Base-by-base conservation (phyloP, 2,797 vertebrate species). In the Falco naumanni region DNA sequence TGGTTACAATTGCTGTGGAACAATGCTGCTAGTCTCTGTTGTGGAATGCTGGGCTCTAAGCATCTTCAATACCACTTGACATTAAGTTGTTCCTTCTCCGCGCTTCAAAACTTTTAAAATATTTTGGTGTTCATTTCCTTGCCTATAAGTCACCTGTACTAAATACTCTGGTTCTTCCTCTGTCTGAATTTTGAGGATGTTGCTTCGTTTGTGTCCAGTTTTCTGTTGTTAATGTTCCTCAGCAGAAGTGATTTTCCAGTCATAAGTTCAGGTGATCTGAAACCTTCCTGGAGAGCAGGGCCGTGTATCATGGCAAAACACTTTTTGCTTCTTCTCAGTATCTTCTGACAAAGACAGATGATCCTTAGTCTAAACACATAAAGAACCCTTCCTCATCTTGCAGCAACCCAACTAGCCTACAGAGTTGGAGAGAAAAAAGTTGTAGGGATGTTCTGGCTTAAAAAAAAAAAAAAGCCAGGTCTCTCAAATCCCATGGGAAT, bases 291-390 rank as follows among this genome's bases (percentile, higher is more conserved):
- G 13, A 61, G 47, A 69, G 17, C 28, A 59, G 45, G 16, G 37
- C 37, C 5, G 4, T 8, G 15, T 43, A 41, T 0, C 28, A 0
- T 45, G 41, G 20, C 68, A 63, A 33, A 61, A 45, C 1, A 5
- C 28, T 28, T 86, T 80, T 76, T 70, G 13, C 29, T 91, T 93
- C 11, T 29, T 66, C 31, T 86, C 25, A 4, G 5, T 68, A 41
- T 70, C 22, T 81, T 57, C 39, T 1, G 4, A 9, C 34, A 59
- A 69, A 48, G 25, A 47, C 12, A 18, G 11, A 8, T 0, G 6
- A 1, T 80, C 18, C 13, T 60, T 37, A 45, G 14, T 50, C 41
- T 60, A 34, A 80, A 77, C 57, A 31, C 10, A 3, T 29, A 21
- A 90, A 45, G 28, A 59, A 19, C n/a, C 16, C 39, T 47, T 15